phyloP scores from a whole-genome alignment of 2,888 invertebrate species.

The Eurois occulta region DNA sequence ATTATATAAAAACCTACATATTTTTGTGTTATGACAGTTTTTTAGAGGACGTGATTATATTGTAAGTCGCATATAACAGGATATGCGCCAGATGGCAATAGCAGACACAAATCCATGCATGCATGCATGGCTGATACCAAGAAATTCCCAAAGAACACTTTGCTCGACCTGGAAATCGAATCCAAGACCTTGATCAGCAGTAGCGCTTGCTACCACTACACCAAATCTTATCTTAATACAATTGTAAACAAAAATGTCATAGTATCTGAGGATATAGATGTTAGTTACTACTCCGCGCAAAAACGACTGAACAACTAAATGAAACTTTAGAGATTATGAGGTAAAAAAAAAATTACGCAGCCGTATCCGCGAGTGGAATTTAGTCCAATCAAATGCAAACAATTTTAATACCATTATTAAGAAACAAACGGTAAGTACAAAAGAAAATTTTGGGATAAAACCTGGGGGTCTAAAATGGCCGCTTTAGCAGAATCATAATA shows the following conservation, averaged over 20 bases:
- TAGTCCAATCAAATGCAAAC: conserved; percentile 13
- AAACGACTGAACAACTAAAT: background rate
- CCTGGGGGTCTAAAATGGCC: no score
- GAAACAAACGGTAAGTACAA: background rate
- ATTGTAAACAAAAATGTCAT: background rate
- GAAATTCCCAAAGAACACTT: no score
- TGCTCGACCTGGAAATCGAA: background rate
- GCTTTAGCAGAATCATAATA: no score
- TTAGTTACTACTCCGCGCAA: background rate
- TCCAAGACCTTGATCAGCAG: background rate
- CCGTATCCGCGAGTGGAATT: background rate
- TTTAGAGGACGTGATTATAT: no score
- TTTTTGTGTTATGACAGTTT: no score
- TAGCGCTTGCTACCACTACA: background rate
- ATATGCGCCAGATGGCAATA: no score
- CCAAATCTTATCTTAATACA: background rate
- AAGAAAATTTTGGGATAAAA: conserved; percentile 21
- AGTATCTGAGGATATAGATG: background rate
- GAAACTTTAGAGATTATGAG: background rate
- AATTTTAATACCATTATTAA: background rate
- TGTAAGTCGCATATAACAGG: background rate
- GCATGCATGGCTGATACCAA: no score
- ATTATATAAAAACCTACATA: no score
- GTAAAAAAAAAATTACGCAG: background rate
- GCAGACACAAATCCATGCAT: no score